These are phyloP conservation scores for Neolamprologus kungweensis DNA, from an alignment of 2,113 vertebrate genomes.

Conservation along the genomic window DNA sequence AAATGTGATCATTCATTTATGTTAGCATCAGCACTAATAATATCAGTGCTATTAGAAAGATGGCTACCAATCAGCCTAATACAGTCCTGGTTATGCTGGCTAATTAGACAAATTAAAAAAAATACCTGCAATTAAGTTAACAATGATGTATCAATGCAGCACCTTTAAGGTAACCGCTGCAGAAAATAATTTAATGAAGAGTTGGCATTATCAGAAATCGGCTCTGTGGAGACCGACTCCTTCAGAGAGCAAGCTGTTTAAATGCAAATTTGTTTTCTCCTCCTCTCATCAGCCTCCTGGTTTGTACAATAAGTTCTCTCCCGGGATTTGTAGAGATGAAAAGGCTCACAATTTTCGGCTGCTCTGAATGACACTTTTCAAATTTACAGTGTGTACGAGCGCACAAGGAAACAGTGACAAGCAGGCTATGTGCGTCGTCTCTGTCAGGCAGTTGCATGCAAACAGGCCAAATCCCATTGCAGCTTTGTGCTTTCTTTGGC, in stretches of 20 bases:
- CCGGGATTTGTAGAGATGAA: slow-evolving; percentile 30
- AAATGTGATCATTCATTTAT: not conserved
- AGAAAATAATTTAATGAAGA: not conserved
- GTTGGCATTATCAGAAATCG: not conserved
- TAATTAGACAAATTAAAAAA: not conserved
- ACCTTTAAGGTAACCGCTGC: not conserved
- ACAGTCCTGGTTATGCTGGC: not conserved
- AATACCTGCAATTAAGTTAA: not conserved
- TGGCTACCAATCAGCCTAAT: not conserved
- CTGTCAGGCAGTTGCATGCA: not conserved
- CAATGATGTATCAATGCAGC: not conserved
- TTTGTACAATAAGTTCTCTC: slow-evolving; percentile 30
- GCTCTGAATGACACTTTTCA: slow-evolving; percentile 38
- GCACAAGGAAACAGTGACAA: slow-evolving; percentile 6
- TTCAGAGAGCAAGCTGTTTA: slow-evolving; percentile 22
- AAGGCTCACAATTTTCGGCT: slow-evolving; percentile 26
- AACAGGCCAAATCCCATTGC: not conserved
- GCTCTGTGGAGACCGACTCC: not conserved
- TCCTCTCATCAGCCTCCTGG: slow-evolving; percentile 20
- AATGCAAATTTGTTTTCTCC: slow-evolving; percentile 43
- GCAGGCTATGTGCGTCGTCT: not conserved
- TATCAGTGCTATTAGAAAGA: not conserved
- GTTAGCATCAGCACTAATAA: slow-evolving; percentile 2
- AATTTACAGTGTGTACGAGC: not conserved
- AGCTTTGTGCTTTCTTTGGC: not conserved